A percentile compares a stretch with the other conserved stretches of the same genome.
phyloP scores from a whole-genome alignment of 2,113 vertebrate species.

The Malurus melanocephalus region DNA sequence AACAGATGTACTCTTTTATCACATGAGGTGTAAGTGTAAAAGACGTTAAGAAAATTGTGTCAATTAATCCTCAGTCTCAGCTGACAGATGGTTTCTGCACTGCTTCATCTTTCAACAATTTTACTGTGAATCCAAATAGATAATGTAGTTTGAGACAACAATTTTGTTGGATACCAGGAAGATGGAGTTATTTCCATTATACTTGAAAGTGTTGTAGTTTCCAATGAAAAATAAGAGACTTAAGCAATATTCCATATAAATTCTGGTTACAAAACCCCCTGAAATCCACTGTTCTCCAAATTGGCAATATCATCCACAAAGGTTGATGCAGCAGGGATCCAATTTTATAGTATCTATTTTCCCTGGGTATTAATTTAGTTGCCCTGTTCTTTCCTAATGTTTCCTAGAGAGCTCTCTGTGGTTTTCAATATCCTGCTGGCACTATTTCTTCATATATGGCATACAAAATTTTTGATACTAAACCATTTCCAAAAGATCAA shows the following conservation, averaged over 20 bases:
- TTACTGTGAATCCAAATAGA: slow-evolving; percentile 16
- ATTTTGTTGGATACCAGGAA: background rate
- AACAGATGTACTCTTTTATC: background rate
- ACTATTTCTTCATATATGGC: slow-evolving; percentile 34
- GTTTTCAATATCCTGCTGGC: slow-evolving; percentile 49
- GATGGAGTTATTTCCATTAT: slow-evolving; percentile 25
- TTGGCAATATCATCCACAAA: background rate
- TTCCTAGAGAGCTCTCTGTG: slow-evolving; percentile 47
- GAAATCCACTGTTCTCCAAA: slow-evolving; percentile 34
- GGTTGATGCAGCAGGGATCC: slow-evolving; percentile 20
- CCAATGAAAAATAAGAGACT: slow-evolving; percentile 2
- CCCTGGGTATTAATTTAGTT: slow-evolving; percentile 31
- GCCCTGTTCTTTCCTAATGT: slow-evolving; percentile 39
- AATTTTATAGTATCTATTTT: slow-evolving; percentile 48
- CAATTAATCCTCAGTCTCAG: background rate
- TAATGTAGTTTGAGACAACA: background rate
- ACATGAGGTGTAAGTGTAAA: background rate
- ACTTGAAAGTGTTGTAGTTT: background rate
- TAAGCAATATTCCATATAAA: slow-evolving; percentile 23
- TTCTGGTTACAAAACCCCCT: background rate
- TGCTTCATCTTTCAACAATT: slow-evolving; percentile 9
- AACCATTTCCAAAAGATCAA: slow-evolving; percentile 45
- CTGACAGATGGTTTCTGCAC: background rate
- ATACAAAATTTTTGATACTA: slow-evolving; percentile 22
- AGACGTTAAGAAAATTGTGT: background rate